Percentiles rank a stretch among this genome's conserved stretches.
Evolutionary conservation across 2,113 vertebrate species (phyloP).

Genomic region (Delphinus delphis): DNA sequence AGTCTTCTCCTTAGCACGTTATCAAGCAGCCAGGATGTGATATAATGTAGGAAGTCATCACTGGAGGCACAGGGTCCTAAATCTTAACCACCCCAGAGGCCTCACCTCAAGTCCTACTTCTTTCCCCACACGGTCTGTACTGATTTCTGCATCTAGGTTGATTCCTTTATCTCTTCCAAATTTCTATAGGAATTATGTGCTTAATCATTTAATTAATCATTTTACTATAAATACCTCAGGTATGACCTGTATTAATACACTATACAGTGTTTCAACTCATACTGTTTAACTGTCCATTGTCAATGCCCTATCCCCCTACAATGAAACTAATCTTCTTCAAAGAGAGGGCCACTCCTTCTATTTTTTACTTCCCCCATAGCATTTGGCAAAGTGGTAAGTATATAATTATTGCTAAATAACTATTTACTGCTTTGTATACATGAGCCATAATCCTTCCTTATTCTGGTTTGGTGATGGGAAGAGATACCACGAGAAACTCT

Average conservation of each 20-base stretch:
- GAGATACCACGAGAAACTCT: neutral
- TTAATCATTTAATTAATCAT: neutral
- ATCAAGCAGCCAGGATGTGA: neutral
- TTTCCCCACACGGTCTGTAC: neutral
- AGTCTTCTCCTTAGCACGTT: neutral
- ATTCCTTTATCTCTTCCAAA: neutral
- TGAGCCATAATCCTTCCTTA: neutral
- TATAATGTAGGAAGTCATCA: neutral
- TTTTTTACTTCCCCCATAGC: neutral
- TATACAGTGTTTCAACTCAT: neutral
- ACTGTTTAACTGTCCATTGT: neutral
- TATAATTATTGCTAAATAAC: slow-evolving; percentile 4
- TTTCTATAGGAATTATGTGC: slow-evolving; percentile 9
- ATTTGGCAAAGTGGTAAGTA: slow-evolving; percentile 16
- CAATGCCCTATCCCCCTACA: neutral
- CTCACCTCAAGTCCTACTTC: neutral
- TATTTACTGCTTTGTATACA: neutral
- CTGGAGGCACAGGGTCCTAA: neutral
- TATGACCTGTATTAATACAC: neutral
- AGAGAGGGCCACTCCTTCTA: neutral
- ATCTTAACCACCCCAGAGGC: neutral
- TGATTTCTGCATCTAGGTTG: neutral
- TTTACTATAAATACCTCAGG: neutral
- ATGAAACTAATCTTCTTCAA: slow-evolving; percentile 26
- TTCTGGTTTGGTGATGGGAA: slow-evolving; percentile 23